Percentiles rank a stretch among this genome's conserved stretches.
phyloP scores from a whole-genome alignment of 2,113 vertebrate species.

The Crotalus tigris region DNA sequence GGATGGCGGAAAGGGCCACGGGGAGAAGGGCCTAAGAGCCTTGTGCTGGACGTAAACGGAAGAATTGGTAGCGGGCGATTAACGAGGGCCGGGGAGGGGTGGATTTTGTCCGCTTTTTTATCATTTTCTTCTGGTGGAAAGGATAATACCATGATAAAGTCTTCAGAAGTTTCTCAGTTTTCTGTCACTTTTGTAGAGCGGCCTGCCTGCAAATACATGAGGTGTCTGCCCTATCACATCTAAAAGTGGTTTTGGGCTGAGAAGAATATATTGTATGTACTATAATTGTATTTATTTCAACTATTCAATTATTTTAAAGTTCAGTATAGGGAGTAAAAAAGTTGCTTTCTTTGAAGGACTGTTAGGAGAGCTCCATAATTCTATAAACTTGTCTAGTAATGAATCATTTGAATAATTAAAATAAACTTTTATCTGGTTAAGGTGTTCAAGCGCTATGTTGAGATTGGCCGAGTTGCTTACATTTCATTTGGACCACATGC shows the following conservation, averaged over 20 bases:
- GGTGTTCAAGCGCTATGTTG: constrained; percentile 96
- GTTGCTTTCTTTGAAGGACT: neutral
- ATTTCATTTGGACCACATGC: constrained; percentile 89
- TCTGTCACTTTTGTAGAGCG: neutral
- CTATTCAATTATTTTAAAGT: neutral
- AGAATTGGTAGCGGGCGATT: neutral
- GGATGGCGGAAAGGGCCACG: neutral
- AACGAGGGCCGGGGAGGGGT: neutral
- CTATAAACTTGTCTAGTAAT: neutral
- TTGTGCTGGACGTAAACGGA: neutral
- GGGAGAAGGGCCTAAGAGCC: too few relatives aligned
- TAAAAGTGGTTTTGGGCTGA: neutral
- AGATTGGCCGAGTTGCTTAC: constrained; percentile 92
- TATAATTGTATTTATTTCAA: neutral
- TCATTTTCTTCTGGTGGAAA: neutral
- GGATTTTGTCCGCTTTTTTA: neutral
- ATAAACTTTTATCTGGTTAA: constrained; percentile 44
- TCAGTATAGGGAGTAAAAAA: neutral
- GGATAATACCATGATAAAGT: neutral
- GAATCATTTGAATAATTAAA: neutral
- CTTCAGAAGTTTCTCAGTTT: neutral
- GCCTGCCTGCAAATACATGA: neutral
- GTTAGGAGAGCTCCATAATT: neutral
- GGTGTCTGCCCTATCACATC: neutral
- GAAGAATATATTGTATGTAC: neutral